These are phyloP conservation scores for Gallinago jamesoni DNA, from an alignment of 2,113 vertebrate genomes.

Conservation along the genomic window DNA sequence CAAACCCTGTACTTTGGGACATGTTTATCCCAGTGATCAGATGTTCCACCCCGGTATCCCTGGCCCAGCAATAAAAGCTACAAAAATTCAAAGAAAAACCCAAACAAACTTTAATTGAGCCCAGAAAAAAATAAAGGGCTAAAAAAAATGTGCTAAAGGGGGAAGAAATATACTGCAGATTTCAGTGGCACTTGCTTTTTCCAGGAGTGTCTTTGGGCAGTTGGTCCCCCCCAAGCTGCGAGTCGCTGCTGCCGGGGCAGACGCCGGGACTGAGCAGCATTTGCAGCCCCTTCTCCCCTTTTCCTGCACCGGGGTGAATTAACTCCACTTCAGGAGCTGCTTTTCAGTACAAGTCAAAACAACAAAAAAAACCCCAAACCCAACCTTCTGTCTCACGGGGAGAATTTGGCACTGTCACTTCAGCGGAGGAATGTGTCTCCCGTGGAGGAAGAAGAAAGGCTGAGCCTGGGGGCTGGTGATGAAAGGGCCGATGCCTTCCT, in stretches of 20 bases:
- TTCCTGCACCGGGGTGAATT: not conserved
- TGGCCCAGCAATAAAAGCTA: not conserved
- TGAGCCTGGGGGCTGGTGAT: not conserved
- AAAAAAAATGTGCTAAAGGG: not conserved
- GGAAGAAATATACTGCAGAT: not conserved
- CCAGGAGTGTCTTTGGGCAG: not conserved
- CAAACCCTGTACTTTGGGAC: not conserved
- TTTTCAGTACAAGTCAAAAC: not conserved
- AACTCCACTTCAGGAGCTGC: not conserved
- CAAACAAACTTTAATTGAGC: not conserved
- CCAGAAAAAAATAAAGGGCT: not conserved
- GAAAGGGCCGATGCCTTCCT: not conserved
- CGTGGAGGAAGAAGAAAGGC: not conserved
- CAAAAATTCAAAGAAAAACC: not conserved
- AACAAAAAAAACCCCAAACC: too few species aligned
- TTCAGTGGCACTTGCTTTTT: not conserved
- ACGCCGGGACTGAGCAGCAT: rapidly evolving
- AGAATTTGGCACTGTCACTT: not conserved
- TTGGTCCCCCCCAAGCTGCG: rapidly evolving
- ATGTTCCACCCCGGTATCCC: not conserved
- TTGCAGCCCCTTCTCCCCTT: not conserved
- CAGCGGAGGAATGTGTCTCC: not conserved
- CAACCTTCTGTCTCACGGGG: not conserved
- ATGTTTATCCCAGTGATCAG: not conserved
- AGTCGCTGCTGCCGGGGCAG: not conserved